Conservation (phyloP, 2,113 vertebrate species). For the Marmota flaviventris region DNA sequence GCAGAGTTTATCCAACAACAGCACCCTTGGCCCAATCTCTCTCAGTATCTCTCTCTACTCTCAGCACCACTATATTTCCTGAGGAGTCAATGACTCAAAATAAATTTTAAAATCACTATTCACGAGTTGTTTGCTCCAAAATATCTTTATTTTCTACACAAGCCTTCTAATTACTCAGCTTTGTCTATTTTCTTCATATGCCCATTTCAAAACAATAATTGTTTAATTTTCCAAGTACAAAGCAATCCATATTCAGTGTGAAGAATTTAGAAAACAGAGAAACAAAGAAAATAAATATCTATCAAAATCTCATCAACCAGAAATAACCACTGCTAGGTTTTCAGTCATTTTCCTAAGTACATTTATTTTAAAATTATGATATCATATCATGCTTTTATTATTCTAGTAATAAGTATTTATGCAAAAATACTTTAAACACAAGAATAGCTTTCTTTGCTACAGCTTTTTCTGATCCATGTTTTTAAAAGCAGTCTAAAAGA, state of each 20-base stretch:
- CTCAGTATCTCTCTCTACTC: not conserved
- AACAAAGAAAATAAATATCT: not conserved
- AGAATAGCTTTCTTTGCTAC: not conserved
- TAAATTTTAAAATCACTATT: conserved; percentile 39
- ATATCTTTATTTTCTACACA: conserved; percentile 31
- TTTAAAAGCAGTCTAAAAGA: not conserved
- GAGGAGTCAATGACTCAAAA: not conserved
- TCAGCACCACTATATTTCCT: not conserved
- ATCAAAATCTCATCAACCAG: not conserved
- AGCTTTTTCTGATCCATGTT: not conserved
- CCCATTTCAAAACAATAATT: conserved; percentile 1
- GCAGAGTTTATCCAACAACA: not conserved
- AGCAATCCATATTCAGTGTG: not conserved
- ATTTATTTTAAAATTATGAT: not conserved
- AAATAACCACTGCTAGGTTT: conserved; percentile 3
- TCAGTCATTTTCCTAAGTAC: conserved; percentile 34
- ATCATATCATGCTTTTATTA: conserved; percentile 37
- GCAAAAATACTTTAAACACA: conserved; percentile 16
- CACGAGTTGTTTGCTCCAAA: not conserved
- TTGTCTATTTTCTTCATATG: not conserved
- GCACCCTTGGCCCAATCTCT: not conserved
- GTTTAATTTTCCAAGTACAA: conserved; percentile 37
- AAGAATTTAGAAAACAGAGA: conserved; percentile 48
- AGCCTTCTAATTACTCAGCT: not conserved
- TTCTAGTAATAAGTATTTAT: conserved; percentile 19